Evolutionary conservation across 2,888 invertebrate species (phyloP), one percentile per base, ranked within the genome.

Genomic region (Diachrysia chrysitis): DNA sequence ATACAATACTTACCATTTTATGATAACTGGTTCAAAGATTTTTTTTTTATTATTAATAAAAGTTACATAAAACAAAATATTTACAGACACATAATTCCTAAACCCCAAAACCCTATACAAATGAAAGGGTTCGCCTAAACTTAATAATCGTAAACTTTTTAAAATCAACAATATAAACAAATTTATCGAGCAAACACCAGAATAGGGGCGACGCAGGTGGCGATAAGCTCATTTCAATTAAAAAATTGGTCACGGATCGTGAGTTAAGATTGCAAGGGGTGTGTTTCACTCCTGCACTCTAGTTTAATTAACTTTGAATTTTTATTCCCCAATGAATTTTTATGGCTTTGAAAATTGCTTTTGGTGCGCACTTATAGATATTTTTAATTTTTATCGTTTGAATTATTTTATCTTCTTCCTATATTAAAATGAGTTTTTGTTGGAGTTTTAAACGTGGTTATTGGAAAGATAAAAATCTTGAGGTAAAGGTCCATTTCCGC

Each of bases 181-280:
- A 25, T 29, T 48, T 55, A 42, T 66, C 51, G 55, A 14, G 19
- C 32, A 66, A 48, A 57, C 61, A 66, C 55, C 57, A 71, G 66
- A 77, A 79, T 82, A 76, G 46, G 19, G 63, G 42, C 80, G 21
- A 0, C 0, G 56, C 61, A 79, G 74, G 71, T 74, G 73, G 69
- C 74, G 74, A 81, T 76, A 83, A 72, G 73, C 73, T 82, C 77
- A 82, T 81, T 81, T 82, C 83, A 87, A 86, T 88, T 84, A 85
- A 87, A 87, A 85, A 86, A 85, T 81, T 84, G 83, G 79, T 79
- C 83, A 82, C 82, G 83, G 76, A 79, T 82, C 81, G 82, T 72
- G 76, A 73, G 76, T 76, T 73, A 82, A 86, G 82, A 83, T 83
- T 82, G 78, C 72, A 64, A 68, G 74, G 75, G 76, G 69, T 75